Conservation (phyloP, 1,140 invertebrate species). For the Brachionus rotundiformis region DNA sequence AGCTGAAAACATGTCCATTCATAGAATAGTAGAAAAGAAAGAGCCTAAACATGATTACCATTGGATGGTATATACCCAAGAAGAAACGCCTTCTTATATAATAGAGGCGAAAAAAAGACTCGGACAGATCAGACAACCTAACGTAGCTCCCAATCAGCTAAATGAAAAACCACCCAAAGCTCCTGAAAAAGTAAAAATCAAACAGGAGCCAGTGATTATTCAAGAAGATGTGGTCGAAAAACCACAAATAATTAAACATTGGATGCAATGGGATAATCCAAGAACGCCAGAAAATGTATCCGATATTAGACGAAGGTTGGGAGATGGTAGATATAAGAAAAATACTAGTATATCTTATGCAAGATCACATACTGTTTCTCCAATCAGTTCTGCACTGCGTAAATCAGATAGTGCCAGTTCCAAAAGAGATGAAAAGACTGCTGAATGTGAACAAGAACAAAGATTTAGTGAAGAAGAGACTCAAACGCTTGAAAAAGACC, state of each 20-base stretch:
- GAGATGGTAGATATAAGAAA: slow-evolving; percentile 36
- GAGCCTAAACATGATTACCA: slow-evolving; percentile 32
- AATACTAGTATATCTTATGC: not conserved
- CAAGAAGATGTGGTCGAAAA: not conserved
- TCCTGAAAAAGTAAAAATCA: slow-evolving; percentile 1
- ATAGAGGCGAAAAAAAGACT: slow-evolving; percentile 41
- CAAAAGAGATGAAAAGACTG: not conserved
- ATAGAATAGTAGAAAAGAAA: not conserved
- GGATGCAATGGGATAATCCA: slow-evolving; percentile 49
- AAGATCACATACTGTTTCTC: not conserved
- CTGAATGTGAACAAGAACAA: not conserved
- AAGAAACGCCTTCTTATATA: slow-evolving; percentile 32
- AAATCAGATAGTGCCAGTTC: not conserved
- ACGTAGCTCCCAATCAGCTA: not conserved
- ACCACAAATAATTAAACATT: not conserved
- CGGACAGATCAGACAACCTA: slow-evolving; percentile 22
- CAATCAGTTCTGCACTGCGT: not conserved
- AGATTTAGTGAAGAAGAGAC: not conserved
- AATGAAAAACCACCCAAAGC: not conserved
- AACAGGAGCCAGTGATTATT: not conserved
- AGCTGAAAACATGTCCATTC: not conserved
- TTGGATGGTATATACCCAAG: slow-evolving; percentile 29
- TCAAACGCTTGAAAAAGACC: not conserved
- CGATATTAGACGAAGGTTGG: slow-evolving; percentile 39
- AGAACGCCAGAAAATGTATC: slow-evolving; percentile 24